Percentiles rank a stretch among this genome's conserved stretches.
Conservation (phyloP, 2,888 invertebrate genomes). For the Chironomus tentans region DNA sequence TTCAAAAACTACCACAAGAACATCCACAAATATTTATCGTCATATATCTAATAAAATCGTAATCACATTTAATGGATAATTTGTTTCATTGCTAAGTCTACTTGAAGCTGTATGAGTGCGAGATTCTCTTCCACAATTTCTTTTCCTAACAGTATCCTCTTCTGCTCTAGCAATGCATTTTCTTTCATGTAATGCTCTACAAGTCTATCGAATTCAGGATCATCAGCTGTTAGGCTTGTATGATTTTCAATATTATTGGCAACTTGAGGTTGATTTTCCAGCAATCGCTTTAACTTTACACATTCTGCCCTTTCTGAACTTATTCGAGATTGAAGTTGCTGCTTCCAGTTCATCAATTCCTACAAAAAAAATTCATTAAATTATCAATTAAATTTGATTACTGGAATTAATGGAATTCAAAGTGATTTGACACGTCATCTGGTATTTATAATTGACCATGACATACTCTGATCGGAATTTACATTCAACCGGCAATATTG, state of each 20-base stretch:
- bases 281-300: slow-evolving; percentile 50
- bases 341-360: slow-evolving; percentile 57
- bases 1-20: too few species aligned
- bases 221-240: slow-evolving; percentile 28
- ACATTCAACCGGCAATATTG: too few species aligned
- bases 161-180: slow-evolving; percentile 58
- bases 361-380: background rate
- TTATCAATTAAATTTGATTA: background rate
- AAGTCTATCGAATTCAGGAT: slow-evolving; percentile 44
- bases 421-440: background rate
- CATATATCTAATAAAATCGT: too few species aligned
- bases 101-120: slow-evolving; percentile 61
- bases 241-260: slow-evolving; percentile 30
- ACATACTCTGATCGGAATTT: too few species aligned
- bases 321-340: slow-evolving; percentile 58
- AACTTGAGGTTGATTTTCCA: slow-evolving; percentile 34
- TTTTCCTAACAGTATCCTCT: slow-evolving; percentile 54
- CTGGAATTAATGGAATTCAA: too few species aligned
- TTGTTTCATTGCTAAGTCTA: slow-evolving; percentile 45
- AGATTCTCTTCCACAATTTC: slow-evolving; percentile 65
- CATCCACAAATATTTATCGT: too few species aligned
- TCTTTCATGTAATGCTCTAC: slow-evolving; percentile 50
- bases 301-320: slow-evolving; percentile 66
- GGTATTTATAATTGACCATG: too few species aligned
- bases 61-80: background rate